Conservation (phyloP, 30 jellyfish, hydroid and myxozoan genomes). For the Aurelia coerulea region DNA sequence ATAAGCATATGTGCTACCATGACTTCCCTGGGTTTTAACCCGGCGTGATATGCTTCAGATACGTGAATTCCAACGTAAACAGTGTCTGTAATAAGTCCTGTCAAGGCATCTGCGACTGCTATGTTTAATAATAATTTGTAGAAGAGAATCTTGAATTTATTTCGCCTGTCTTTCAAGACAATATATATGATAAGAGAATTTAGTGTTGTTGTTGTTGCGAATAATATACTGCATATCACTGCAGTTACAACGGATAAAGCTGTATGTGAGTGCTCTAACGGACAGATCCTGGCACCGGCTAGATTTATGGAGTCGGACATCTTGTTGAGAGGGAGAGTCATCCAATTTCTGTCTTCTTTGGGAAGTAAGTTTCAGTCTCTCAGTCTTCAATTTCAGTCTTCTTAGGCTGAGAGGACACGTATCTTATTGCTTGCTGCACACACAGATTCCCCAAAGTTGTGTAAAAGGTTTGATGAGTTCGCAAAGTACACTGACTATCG, state of each 20-base stretch:
- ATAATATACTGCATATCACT: slow-evolving; percentile 21
- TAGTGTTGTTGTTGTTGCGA: slow-evolving; percentile 28
- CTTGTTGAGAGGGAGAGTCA: neutral
- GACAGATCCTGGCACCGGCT: slow-evolving; percentile 18
- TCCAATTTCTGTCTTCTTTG: too few relatives aligned
- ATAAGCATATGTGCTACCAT: slow-evolving; percentile 26
- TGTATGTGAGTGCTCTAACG: slow-evolving; percentile 13
- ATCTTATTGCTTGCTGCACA: too few relatives aligned
- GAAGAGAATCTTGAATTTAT: slow-evolving; percentile 38
- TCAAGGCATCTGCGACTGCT: slow-evolving; percentile 53
- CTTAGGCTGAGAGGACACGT: too few relatives aligned
- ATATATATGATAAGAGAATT: slow-evolving; percentile 39
- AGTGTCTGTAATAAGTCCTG: slow-evolving; percentile 61
- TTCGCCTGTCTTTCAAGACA: slow-evolving; percentile 32
- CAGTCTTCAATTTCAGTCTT: too few relatives aligned
- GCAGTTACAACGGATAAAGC: slow-evolving; percentile 37
- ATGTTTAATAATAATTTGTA: slow-evolving; percentile 56
- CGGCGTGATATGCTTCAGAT: slow-evolving; percentile 31
- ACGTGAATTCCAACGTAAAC: slow-evolving; percentile 37
- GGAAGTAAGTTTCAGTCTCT: too few relatives aligned
- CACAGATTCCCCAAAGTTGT: too few relatives aligned
- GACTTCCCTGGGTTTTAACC: slow-evolving; percentile 22
- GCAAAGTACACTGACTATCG: too few relatives aligned
- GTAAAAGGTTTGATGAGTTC: too few relatives aligned
- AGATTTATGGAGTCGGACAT: neutral